phyloP scores from a whole-genome alignment of 1,140 invertebrate species.

The Tetramorium simillimum region DNA sequence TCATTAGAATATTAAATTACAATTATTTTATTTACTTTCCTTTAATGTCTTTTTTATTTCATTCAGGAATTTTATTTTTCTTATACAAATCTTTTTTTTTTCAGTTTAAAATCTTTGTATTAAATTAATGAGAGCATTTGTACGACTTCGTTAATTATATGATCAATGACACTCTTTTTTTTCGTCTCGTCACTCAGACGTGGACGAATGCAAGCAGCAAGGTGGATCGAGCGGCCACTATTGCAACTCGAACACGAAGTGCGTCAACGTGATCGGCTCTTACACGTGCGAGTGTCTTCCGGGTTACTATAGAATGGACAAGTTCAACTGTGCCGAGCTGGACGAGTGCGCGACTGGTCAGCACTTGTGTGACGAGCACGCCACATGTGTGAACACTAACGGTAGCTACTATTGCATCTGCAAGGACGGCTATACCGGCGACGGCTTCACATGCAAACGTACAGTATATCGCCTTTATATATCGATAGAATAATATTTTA shows the following conservation, averaged over 20 bases:
- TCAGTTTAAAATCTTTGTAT: too few relatives aligned
- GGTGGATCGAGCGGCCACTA: slow-evolving; percentile 92
- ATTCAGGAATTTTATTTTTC: not conserved
- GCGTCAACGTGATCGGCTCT: slow-evolving; percentile 92
- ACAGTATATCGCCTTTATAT: slow-evolving; percentile 29
- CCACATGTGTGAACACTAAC: slow-evolving; percentile 93
- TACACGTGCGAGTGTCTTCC: slow-evolving; percentile 93
- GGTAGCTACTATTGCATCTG: slow-evolving; percentile 95
- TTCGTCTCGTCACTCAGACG: slow-evolving; percentile 86
- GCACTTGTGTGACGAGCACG: slow-evolving; percentile 91
- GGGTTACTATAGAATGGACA: slow-evolving; percentile 91
- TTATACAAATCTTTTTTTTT: not conserved
- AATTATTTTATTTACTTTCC: not conserved
- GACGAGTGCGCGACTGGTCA: slow-evolving; percentile 91
- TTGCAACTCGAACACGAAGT: slow-evolving; percentile 92
- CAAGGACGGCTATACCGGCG: slow-evolving; percentile 92
- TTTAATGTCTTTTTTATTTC: not conserved
- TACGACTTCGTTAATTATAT: not conserved
- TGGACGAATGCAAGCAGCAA: slow-evolving; percentile 92
- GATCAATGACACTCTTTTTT: not conserved
- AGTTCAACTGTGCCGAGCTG: slow-evolving; percentile 92
- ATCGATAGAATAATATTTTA: not conserved
- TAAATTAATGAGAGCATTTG: not conserved
- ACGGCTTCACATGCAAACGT: slow-evolving; percentile 94
- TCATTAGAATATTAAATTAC: not conserved